Percentiles rank a stretch among this genome's conserved stretches.
phyloP scores from a whole-genome alignment of 2,113 vertebrate genomes.

The Scomber scombrus region DNA sequence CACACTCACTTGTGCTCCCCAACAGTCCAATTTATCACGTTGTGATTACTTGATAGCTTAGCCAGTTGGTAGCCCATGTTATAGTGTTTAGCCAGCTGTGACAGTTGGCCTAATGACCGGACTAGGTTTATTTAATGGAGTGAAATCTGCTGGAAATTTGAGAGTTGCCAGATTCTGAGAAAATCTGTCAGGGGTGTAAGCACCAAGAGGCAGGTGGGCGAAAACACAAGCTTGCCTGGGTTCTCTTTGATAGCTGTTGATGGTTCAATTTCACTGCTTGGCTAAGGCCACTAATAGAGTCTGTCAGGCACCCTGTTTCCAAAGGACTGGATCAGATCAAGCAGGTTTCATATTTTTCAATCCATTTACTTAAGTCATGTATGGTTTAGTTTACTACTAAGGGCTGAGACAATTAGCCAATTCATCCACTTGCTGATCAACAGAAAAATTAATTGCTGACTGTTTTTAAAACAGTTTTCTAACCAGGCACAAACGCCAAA shows the following conservation, averaged over 20 bases:
- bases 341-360: neutral
- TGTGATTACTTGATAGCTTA: slow-evolving; percentile 66
- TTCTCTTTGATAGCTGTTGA: slow-evolving; percentile 40
- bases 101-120: slow-evolving; percentile 69
- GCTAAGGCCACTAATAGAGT: slow-evolving; percentile 8
- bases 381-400: no score
- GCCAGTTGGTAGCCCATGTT: slow-evolving; percentile 69
- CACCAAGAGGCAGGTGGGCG: slow-evolving; percentile 38
- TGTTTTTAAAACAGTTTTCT: no score
- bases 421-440: no score
- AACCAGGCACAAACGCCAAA: no score
- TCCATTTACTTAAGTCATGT: neutral
- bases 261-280: slow-evolving; percentile 29
- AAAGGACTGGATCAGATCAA: slow-evolving; percentile 9
- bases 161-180: slow-evolving; percentile 58
- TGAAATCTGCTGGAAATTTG: slow-evolving; percentile 68
- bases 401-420: no score
- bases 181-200: slow-evolving; percentile 57
- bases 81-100: slow-evolving; percentile 77
- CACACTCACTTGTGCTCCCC: neutral
- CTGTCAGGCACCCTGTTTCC: slow-evolving; percentile 30
- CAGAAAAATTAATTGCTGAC: no score
- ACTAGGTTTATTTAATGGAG: slow-evolving; percentile 71
- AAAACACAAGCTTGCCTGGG: slow-evolving; percentile 17
- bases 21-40: slow-evolving; percentile 60